Conservation (phyloP, 2,113 vertebrate genomes). For the Catharus fuscescens region DNA sequence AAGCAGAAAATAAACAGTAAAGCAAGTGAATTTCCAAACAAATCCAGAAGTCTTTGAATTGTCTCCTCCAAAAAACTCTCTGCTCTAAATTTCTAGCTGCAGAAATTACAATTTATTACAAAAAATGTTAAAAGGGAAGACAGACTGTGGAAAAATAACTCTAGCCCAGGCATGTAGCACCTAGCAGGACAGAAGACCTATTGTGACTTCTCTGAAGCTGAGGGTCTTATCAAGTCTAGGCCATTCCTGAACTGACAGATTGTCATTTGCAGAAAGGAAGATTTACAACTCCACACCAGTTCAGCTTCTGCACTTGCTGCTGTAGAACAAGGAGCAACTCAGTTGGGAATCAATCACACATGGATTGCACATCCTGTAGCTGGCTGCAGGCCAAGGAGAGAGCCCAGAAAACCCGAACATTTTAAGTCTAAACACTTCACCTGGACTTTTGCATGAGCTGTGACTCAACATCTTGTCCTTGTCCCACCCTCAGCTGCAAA, state of each 20-base stretch:
- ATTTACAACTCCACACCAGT: no score
- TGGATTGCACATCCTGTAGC: rapidly evolving
- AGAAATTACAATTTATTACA: background rate
- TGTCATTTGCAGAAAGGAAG: background rate
- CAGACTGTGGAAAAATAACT: background rate
- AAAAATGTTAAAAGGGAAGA: background rate
- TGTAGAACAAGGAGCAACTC: background rate
- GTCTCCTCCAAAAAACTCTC: background rate
- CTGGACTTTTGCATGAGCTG: background rate
- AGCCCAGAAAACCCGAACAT: background rate
- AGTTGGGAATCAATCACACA: background rate
- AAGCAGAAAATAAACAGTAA: background rate
- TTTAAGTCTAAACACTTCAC: background rate
- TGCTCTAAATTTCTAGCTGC: background rate
- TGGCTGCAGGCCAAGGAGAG: background rate
- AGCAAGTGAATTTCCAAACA: background rate
- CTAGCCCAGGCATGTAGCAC: rapidly evolving
- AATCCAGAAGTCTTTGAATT: background rate
- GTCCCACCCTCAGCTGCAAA: background rate
- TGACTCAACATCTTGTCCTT: background rate
- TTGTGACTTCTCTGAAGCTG: background rate
- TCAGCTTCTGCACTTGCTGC: background rate
- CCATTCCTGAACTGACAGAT: background rate
- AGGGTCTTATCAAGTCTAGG: background rate
- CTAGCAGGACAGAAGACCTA: rapidly evolving